A percentile compares a stretch with the other conserved stretches of the same genome.
Evolutionary conservation across 2,113 vertebrate genomes (phyloP).

Genomic region (Pimephales promelas): DNA sequence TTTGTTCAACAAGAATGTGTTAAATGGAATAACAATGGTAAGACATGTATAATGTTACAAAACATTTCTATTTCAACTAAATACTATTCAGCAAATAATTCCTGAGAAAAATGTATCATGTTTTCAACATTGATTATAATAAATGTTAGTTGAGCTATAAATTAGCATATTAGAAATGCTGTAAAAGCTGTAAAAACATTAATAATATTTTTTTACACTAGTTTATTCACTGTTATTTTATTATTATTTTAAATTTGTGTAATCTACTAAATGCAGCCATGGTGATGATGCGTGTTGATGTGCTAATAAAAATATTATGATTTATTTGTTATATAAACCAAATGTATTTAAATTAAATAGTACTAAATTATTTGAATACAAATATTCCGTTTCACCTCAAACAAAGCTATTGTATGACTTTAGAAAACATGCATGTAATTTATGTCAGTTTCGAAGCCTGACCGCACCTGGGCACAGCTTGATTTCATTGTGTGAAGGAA

Average conservation of each 20-base stretch:
- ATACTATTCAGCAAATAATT: not conserved
- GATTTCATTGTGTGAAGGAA: not conserved
- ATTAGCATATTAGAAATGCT: not conserved
- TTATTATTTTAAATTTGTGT: not conserved
- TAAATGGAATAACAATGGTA: not conserved
- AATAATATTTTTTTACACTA: not conserved
- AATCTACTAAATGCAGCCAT: not conserved
- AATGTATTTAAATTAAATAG: not conserved
- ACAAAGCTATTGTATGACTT: not conserved
- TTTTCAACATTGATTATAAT: not conserved
- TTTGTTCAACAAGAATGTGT: too few relatives aligned
- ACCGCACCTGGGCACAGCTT: not conserved
- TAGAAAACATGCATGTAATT: not conserved
- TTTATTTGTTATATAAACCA: not conserved
- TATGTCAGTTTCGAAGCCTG: not conserved
- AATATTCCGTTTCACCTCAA: not conserved
- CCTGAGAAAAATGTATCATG: not conserved
- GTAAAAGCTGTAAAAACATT: not conserved
- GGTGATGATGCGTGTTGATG: not conserved
- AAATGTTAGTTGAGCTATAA: not conserved
- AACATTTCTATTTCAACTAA: not conserved
- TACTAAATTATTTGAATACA: not conserved
- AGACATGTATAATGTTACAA: not conserved
- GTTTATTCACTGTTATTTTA: not conserved
- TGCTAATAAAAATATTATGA: not conserved